Conservation (phyloP, 2,797 vertebrate species). For the Tympanoctomys barrerae region DNA sequence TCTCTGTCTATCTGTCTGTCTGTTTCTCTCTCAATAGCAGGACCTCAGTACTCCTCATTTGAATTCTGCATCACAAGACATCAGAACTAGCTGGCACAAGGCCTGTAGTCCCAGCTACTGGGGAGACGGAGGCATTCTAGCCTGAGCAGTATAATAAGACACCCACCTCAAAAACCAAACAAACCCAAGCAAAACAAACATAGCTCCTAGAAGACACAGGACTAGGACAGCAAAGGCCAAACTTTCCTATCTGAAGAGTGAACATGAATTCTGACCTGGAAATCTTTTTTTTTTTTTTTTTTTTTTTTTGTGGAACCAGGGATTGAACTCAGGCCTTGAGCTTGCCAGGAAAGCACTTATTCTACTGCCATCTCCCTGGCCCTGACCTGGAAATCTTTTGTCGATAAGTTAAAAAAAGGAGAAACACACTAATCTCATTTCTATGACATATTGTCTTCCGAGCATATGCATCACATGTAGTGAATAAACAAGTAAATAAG, state of each 20-base stretch:
- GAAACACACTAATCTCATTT: constrained; percentile 20
- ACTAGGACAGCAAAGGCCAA: not conserved
- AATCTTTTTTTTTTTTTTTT: not conserved
- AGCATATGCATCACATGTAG: not conserved
- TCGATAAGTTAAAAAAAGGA: not conserved
- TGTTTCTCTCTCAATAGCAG: not conserved
- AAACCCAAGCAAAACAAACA: not conserved
- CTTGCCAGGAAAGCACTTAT: too few species aligned
- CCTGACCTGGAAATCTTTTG: constrained; percentile 35
- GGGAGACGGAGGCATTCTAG: not conserved
- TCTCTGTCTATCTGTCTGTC: not conserved
- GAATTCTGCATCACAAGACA: not conserved
- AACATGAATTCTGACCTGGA: constrained; percentile 3
- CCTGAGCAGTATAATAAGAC: not conserved
- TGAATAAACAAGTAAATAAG: constrained; percentile 8
- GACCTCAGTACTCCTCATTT: not conserved
- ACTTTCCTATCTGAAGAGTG: not conserved
- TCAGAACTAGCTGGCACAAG: not conserved
- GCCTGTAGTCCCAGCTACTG: not conserved
- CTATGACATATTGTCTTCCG: constrained; percentile 15
- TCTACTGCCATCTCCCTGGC: too few species aligned
- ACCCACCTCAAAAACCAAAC: not conserved
- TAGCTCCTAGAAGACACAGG: not conserved
- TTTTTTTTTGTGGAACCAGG: not conserved
- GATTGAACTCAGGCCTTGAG: too few species aligned